phyloP scores from a whole-genome alignment of 1,140 invertebrate species.

The Drosophila ironensis region DNA sequence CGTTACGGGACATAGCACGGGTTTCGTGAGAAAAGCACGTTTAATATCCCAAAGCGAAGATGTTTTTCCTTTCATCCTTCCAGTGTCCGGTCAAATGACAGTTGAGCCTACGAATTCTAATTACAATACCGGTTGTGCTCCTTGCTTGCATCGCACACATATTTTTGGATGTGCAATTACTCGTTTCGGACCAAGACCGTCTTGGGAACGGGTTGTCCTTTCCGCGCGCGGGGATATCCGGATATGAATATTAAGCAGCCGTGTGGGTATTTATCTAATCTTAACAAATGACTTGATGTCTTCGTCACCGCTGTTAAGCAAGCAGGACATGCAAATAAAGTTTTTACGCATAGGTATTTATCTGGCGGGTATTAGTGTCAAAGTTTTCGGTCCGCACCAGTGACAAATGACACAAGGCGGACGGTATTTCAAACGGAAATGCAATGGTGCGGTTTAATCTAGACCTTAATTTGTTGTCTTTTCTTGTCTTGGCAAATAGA shows the following conservation, averaged over 20 bases:
- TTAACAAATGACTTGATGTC: conserved; percentile 59
- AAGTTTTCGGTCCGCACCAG: conserved; percentile 13
- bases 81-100: conserved; percentile 48
- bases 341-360: conserved; percentile 34
- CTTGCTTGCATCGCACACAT: conserved; percentile 9
- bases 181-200: not conserved
- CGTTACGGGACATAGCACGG: conserved; percentile 52
- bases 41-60: conserved; percentile 56
- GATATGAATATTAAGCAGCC: conserved; percentile 60
- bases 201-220: conserved; percentile 8
- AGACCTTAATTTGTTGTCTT: too few species aligned
- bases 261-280: conserved; percentile 55
- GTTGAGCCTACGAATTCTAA: conserved; percentile 24
- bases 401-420: conserved; percentile 22
- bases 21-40: conserved; percentile 63
- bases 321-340: conserved; percentile 31
- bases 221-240: conserved; percentile 11
- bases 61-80: conserved; percentile 40
- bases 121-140: conserved; percentile 54
- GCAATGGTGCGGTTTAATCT: too few species aligned
- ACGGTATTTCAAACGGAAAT: too few species aligned
- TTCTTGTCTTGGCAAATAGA: too few species aligned
- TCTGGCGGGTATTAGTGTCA: conserved; percentile 34
- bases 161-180: conserved; percentile 5
- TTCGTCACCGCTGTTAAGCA: conserved; percentile 18